These are phyloP conservation scores for Dromiciops gliroides DNA, from an alignment of 2,113 vertebrate species.

Conservation along the genomic window DNA sequence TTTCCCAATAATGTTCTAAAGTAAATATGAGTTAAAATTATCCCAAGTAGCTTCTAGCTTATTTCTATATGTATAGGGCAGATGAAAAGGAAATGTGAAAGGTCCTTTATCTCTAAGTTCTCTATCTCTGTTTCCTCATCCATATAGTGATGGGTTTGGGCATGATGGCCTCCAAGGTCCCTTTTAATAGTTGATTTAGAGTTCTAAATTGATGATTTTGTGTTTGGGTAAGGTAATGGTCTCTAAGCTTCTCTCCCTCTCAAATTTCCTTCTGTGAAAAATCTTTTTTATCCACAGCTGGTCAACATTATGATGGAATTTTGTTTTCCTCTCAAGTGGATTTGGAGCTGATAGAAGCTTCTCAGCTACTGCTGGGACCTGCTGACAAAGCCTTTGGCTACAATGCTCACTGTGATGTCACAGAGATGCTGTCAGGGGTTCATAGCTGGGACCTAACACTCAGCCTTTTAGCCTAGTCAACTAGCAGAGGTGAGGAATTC, in stretches of 20 bases:
- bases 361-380: conserved; percentile 79
- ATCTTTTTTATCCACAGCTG: conserved; percentile 83
- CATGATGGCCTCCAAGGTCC: not conserved
- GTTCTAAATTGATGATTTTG: not conserved
- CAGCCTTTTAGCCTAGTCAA: conserved; percentile 56
- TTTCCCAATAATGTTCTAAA: conserved; percentile 40
- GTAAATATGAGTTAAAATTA: not conserved
- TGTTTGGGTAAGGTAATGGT: conserved; percentile 24
- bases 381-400: conserved; percentile 74
- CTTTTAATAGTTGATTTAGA: not conserved
- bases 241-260: conserved; percentile 59
- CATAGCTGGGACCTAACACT: conserved; percentile 56
- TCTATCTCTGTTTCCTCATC: not conserved
- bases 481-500: conserved; percentile 1
- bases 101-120: not conserved
- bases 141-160: not conserved
- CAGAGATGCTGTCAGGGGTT: conserved; percentile 73
- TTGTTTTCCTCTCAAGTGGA: conserved; percentile 86
- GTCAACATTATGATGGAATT: conserved; percentile 87
- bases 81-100: not conserved
- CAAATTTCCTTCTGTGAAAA: conserved; percentile 66
- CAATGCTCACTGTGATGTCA: conserved; percentile 74
- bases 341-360: conserved; percentile 85
- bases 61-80: conserved; percentile 7
- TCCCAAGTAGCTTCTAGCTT: not conserved